Percentiles rank a stretch among this genome's conserved stretches.
These are phyloP conservation scores for Myopa tessellatipennis DNA, from an alignment of 2,888 invertebrate species.

Conservation along the genomic window DNA sequence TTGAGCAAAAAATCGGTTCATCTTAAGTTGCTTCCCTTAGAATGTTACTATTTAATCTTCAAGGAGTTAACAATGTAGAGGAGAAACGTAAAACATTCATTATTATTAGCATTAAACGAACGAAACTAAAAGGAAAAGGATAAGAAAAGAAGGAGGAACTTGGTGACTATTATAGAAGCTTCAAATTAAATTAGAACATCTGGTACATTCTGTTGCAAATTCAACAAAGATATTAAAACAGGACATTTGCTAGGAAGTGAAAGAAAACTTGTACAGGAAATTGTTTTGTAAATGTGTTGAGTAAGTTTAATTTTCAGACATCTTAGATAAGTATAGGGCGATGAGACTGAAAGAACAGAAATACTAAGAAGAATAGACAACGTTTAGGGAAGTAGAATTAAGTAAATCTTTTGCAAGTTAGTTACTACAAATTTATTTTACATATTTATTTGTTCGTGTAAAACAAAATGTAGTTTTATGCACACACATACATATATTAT, in stretches of 20 bases:
- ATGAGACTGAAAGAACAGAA: too few species aligned
- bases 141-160: not conserved
- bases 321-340: not conserved
- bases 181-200: slow-evolving; percentile 27
- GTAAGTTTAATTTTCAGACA: not conserved
- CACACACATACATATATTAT: too few species aligned
- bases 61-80: too few species aligned
- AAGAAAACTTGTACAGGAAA: not conserved
- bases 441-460: too few species aligned
- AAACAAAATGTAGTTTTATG: too few species aligned
- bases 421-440: too few species aligned
- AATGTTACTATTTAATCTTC: too few species aligned
- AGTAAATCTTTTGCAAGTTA: too few species aligned
- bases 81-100: too few species aligned
- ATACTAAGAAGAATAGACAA: too few species aligned
- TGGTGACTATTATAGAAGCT: slow-evolving; percentile 12
- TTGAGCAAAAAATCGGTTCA: slow-evolving; percentile 16
- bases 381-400: too few species aligned
- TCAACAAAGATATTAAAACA: not conserved
- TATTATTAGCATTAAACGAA: not conserved
- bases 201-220: not conserved
- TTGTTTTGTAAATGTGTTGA: too few species aligned
- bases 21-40: not conserved
- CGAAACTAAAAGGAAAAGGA: not conserved
- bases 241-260: not conserved